Base-by-base conservation (phyloP, 2,888 invertebrate species). In the Drosophila tanythrix region DNA sequence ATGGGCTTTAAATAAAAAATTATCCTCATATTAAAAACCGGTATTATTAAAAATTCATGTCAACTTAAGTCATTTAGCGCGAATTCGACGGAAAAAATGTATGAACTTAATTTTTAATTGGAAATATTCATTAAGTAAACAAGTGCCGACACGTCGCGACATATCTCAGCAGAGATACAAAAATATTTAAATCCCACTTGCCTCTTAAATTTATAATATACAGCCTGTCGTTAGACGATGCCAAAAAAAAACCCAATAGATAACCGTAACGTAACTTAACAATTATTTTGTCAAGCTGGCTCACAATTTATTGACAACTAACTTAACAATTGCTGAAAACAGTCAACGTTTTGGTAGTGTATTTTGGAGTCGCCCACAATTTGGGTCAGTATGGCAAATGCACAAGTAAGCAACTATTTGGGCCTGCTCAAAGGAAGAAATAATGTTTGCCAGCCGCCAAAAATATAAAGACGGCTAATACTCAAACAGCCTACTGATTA, bases 391-490 rank as follows among this genome's bases (percentile, higher is more conserved):
- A 29, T 31, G 52, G 35, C 27, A 36, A 7, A 38, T 51, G 31
- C 21, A 25, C 18, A 66, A 18, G 13, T 53, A 33, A 46, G 48
- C 18, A 25, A 51, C 31, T 56, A 33, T 35, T 55, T 61, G 5
- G 35, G 57, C 3, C 21, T 7, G 13, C 21, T 43, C 25, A 68
- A 64, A 63, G 64, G 53, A 79, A 63, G 67, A 59, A 79, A 70
- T 53, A 46, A 56, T 35, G 48, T 56, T 58, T 70, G 74, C 63
- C 83, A 81, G 77, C 73, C 71, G 83, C 83, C 77, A 71, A 74
- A 46, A 79, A 79, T 74, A 72, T 73, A 76, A 79, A 65, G 67
- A 55, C 38, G 43, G 48, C 21, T 63, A 70, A 52, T 27, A 48
- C 46, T 11, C 11, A 27, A 25, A 25, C 15, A 33, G 7, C 1